Evolutionary conservation across 2,113 vertebrate genomes (phyloP).

Genomic region (Reinhardtius hippoglossoides): DNA sequence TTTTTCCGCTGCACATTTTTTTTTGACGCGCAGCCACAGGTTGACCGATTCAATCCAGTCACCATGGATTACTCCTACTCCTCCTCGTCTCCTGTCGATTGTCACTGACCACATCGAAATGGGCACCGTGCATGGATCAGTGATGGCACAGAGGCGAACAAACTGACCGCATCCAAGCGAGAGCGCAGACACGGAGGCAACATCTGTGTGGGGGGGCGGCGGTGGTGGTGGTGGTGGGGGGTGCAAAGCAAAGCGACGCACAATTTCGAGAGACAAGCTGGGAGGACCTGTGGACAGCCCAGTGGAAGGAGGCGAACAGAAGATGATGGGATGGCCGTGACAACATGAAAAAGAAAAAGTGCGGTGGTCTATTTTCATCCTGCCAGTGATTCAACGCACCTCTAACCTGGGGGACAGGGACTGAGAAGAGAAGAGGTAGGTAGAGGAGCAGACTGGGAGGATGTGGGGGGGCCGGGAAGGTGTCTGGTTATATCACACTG

Average conservation of each 20-base stretch:
- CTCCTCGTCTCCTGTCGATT: constrained; percentile 32
- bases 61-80: constrained; percentile 61
- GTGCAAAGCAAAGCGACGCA: constrained; percentile 36
- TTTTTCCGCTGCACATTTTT: not conserved
- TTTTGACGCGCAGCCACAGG: constrained; percentile 66
- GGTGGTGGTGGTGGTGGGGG: too few species aligned
- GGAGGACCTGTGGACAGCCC: constrained; percentile 75
- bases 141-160: constrained; percentile 23
- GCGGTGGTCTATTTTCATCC: constrained; percentile 75
- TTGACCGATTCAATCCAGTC: constrained; percentile 67
- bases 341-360: constrained; percentile 88
- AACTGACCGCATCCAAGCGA: constrained; percentile 38
- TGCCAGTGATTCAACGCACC: constrained; percentile 78
- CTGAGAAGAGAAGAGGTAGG: constrained; percentile 72
- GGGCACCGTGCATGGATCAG: constrained; percentile 43
- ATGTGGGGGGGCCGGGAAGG: constrained; percentile 44
- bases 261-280: constrained; percentile 53
- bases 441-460: constrained; percentile 43
- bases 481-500: constrained; percentile 73
- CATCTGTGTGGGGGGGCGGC: constrained; percentile 29
- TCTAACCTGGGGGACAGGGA: constrained; percentile 75
- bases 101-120: constrained; percentile 57
- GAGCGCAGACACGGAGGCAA: constrained; percentile 43
- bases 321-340: constrained; percentile 79
- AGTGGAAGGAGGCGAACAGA: constrained; percentile 45